phyloP scores from a whole-genome alignment of 2,888 invertebrate species.

The Brassicogethes aeneus region DNA sequence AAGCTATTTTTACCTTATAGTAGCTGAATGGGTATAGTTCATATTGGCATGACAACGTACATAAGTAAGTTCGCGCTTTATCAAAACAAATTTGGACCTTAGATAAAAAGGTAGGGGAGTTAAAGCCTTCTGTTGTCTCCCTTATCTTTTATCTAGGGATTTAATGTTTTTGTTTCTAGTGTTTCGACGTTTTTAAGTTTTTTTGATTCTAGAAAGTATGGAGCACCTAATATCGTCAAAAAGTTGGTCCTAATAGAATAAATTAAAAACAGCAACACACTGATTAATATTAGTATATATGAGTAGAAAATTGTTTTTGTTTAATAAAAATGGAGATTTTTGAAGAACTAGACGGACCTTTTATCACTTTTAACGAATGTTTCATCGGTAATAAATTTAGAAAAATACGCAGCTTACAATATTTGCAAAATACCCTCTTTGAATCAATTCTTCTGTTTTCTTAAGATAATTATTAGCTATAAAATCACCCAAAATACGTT shows the following conservation, averaged over 20 bases:
- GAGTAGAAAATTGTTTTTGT: conserved; percentile 16
- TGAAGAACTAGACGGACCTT: conserved; percentile 23
- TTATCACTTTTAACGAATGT: too few species aligned
- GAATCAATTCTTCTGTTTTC: not conserved
- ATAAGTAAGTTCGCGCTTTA: not conserved
- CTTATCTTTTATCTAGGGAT: too few species aligned
- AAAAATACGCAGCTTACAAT: not conserved
- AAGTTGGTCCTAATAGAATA: conserved; percentile 24
- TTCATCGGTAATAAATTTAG: not conserved
- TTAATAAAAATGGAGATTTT: conserved; percentile 12
- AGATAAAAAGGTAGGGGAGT: too few species aligned
- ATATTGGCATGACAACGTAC: conserved; percentile 7
- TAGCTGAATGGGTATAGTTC: conserved; percentile 11
- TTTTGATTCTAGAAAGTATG: too few species aligned
- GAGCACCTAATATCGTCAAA: conserved; percentile 14
- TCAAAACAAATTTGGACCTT: too few species aligned
- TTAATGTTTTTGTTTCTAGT: too few species aligned
- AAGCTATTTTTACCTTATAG: conserved; percentile 2
- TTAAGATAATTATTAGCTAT: too few species aligned
- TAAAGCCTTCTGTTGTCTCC: too few species aligned
- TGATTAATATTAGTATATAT: conserved; percentile 17
- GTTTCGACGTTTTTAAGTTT: too few species aligned
- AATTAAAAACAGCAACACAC: conserved; percentile 20
- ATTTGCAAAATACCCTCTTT: not conserved
- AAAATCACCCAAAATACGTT: too few species aligned